Conservation (phyloP, 1,140 invertebrate genomes). For the Aphaenogaster floridana region DNA sequence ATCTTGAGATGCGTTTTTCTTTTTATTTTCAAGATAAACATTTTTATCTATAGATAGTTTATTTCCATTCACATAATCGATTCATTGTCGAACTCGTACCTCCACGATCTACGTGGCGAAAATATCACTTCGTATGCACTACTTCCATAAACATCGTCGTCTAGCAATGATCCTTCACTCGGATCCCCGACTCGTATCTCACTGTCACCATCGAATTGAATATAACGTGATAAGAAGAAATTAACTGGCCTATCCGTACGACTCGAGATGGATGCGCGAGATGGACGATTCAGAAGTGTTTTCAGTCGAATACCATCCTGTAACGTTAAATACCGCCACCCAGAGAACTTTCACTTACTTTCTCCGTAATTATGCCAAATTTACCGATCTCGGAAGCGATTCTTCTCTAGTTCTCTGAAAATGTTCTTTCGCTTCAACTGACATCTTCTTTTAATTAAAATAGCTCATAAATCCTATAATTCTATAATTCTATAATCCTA, state of each 20-base stretch:
- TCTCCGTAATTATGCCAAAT: slow-evolving; percentile 79
- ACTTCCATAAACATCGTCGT: slow-evolving; percentile 4
- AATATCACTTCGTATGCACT: slow-evolving; percentile 22
- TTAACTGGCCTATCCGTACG: neutral
- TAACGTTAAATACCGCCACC: slow-evolving; percentile 69
- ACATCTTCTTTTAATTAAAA: neutral
- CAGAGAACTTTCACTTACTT: slow-evolving; percentile 81
- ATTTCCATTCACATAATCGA: neutral
- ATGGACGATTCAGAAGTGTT: slow-evolving; percentile 57
- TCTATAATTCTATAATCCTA: neutral
- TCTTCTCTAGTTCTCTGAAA: slow-evolving; percentile 24
- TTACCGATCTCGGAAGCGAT: neutral
- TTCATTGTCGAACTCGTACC: neutral
- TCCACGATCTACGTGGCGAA: neutral
- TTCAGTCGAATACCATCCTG: neutral
- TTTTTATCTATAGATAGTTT: neutral
- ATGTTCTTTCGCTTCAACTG: neutral
- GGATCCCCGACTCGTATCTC: neutral
- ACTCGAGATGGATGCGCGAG: neutral
- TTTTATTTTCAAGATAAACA: neutral
- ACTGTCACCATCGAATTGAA: neutral
- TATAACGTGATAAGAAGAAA: neutral
- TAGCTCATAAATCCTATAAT: neutral
- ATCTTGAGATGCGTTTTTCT: neutral
- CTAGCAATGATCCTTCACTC: neutral